Evolutionary conservation across 2,113 vertebrate genomes (phyloP).

Genomic region (Grammomys surdaster): DNA sequence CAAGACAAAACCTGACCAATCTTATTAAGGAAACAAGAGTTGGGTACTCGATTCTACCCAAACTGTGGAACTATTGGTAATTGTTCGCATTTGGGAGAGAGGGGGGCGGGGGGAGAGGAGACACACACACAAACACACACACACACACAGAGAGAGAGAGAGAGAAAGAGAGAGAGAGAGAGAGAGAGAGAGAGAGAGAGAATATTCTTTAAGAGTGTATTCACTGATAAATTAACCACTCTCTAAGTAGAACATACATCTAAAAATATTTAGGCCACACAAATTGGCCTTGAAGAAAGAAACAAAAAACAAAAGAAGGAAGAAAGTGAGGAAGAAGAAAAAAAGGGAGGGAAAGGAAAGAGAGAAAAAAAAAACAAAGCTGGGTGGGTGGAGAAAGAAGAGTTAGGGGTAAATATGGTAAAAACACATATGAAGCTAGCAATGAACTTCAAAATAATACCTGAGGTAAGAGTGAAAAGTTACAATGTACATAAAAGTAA

Average conservation of each 20-base stretch:
- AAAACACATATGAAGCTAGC: background rate
- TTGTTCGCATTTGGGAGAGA: background rate
- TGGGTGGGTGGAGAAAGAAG: background rate
- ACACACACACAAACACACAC: no score
- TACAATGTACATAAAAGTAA: slow-evolving; percentile 4
- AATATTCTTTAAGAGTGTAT: background rate
- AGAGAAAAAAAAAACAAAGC: background rate
- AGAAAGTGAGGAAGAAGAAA: background rate
- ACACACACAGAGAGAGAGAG: no score
- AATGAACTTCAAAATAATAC: background rate
- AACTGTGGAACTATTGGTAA: background rate
- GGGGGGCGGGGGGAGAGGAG: no score
- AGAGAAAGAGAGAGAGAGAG: no score
- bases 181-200: no score
- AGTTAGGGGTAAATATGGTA: background rate
- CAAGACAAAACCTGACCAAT: background rate
- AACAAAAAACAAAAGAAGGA: background rate
- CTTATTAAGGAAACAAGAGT: background rate
- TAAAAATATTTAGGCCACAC: background rate
- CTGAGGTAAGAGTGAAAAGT: background rate
- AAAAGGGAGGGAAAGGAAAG: background rate
- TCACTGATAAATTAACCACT: background rate
- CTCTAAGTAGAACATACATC: background rate
- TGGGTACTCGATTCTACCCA: background rate
- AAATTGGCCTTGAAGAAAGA: background rate